phyloP scores from a whole-genome alignment of 2,888 invertebrate species.

The Elysia crispata region DNA sequence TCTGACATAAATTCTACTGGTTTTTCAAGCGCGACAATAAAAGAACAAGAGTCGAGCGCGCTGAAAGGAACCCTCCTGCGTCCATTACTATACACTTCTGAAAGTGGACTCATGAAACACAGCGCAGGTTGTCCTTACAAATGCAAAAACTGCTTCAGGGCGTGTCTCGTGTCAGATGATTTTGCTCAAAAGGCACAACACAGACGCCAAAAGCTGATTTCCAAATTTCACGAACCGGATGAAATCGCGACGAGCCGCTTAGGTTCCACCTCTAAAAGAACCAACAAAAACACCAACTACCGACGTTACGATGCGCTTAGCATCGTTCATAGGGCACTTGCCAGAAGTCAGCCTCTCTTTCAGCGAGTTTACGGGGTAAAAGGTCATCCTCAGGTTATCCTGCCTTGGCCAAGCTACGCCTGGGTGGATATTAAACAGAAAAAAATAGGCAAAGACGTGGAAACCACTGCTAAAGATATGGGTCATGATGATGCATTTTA shows the following conservation, averaged over 20 bases:
- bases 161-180: constrained; percentile 62
- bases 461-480: no score
- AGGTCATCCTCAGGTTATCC: not conserved
- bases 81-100: constrained; percentile 47
- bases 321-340: constrained; percentile 48
- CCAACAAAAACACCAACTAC: not conserved
- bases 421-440: constrained; percentile 23
- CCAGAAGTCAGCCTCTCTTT: constrained; percentile 52
- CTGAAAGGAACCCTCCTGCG: constrained; percentile 42
- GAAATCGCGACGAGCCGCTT: no score
- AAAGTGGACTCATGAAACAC: constrained; percentile 50
- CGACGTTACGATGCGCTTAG: constrained; percentile 35
- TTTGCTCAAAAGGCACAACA: constrained; percentile 45
- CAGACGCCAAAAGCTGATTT: not conserved
- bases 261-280: not conserved
- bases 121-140: constrained; percentile 63
- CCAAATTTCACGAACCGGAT: no score
- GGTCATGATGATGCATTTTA: no score
- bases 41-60: not conserved
- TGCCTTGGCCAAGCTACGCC: not conserved
- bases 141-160: constrained; percentile 65
- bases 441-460: no score
- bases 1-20: not conserved
- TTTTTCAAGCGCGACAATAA: not conserved
- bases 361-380: constrained; percentile 43